Base-by-base conservation (phyloP, 2,888 invertebrate genomes). In the Caenorhabditis sp. region DNA sequence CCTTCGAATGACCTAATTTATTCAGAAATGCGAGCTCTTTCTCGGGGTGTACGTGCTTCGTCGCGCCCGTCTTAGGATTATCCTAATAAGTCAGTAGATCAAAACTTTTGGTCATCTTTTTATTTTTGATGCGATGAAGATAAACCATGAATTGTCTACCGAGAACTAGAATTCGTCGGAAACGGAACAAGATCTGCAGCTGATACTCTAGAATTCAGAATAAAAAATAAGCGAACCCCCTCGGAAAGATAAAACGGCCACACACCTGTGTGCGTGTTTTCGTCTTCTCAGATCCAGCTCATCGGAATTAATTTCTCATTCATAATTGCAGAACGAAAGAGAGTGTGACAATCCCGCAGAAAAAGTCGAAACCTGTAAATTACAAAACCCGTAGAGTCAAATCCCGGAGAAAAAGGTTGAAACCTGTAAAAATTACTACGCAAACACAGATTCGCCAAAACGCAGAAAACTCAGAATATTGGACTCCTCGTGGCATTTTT, bases 1-100 rank as follows among this genome's bases (percentile, higher is more conserved):
- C n/a, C n/a, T n/a, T n/a, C n/a, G n/a, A n/a, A n/a, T 52, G 50
- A 41, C 41, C 41, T 52, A 62, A 62, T 52, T 52, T 22, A 62
- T 62, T 48, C 62, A 52, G 24, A 59, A 59, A 46, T 59, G n/a
- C n/a, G n/a, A n/a, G n/a, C 43, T 24, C 24, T 26, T 15, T 32
- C 20, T 20, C 6, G 9, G 39, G 30, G 30, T 27, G 24, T 61
- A 61, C 62, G 62, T 62, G 62, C 39, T 26, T 37, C 35, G 17
- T 9, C 5, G n/a, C 26, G 11, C 5, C 30, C 39, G 22, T 39
- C 30, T 32, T 17, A 27, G 32, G 26, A 52, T 52, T 52, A 52
- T 50, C 35, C 32, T 26, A 61, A 50, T 26, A 50, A 39, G 30
- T 62, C 37, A 50, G 11, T 62, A 24, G 50, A 50, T 62, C 50